phyloP scores from a whole-genome alignment of 2,888 invertebrate species.

The Deilephila elpenor region DNA sequence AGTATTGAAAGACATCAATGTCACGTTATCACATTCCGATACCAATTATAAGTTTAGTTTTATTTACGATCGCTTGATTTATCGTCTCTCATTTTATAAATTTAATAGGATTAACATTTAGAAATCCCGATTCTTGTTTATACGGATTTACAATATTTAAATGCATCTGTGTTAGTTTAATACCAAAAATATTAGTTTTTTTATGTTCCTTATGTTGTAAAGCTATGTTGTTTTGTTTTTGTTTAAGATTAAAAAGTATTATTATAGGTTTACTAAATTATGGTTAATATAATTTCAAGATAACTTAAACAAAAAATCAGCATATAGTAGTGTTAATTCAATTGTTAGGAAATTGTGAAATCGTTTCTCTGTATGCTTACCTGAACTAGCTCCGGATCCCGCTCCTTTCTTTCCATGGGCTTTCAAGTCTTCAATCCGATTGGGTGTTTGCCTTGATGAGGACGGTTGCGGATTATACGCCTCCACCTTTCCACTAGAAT shows the following conservation, averaged over 20 bases:
- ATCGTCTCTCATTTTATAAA: constrained; percentile 2
- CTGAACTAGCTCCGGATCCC: constrained; percentile 87
- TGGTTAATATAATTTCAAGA: too few species aligned
- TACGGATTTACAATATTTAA: constrained; percentile 4
- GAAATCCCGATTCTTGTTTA: background rate
- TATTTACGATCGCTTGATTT: constrained; percentile 11
- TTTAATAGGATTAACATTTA: constrained; percentile 4
- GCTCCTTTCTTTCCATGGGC: constrained; percentile 77
- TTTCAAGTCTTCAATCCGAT: constrained; percentile 79
- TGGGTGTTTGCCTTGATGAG: constrained; percentile 78
- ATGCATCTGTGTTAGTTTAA: background rate
- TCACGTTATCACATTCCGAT: background rate
- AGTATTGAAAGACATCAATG: background rate
- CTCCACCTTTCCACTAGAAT: constrained; percentile 79
- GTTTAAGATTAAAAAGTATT: too few species aligned
- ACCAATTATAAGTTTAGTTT: background rate
- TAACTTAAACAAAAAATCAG: too few species aligned
- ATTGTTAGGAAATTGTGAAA: background rate
- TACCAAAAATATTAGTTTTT: background rate
- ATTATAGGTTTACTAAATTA: background rate
- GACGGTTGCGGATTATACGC: constrained; percentile 75
- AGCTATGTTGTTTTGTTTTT: background rate
- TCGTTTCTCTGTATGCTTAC: constrained; percentile 49
- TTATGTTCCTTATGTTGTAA: background rate
- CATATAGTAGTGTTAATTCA: background rate